These are phyloP conservation scores for Cynopterus sphinx DNA, from an alignment of 2,797 vertebrate species.

Conservation along the genomic window DNA sequence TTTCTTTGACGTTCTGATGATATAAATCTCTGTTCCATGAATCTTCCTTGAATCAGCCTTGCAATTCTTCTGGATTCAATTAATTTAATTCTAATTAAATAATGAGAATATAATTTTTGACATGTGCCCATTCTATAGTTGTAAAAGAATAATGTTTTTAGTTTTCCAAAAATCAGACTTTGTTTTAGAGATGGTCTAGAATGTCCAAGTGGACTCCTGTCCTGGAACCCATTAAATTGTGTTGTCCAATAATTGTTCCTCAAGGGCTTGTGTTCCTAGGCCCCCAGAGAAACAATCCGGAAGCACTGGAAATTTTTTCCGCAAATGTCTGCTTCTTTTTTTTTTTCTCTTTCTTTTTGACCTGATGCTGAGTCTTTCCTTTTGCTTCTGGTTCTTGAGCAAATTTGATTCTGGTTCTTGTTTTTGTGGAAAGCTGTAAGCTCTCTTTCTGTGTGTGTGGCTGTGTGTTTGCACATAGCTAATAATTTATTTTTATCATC, in stretches of 20 bases:
- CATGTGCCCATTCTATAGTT: background rate
- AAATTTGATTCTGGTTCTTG: background rate
- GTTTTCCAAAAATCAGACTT: background rate
- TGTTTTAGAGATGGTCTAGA: background rate
- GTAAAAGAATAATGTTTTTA: background rate
- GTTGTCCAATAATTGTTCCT: background rate
- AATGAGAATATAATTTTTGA: background rate
- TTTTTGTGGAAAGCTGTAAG: background rate
- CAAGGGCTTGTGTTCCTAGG: rapidly evolving
- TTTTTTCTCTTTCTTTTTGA: background rate
- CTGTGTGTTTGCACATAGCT: background rate
- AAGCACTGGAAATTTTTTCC: background rate
- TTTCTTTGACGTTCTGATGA: background rate
- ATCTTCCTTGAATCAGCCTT: background rate
- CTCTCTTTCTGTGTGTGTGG: background rate
- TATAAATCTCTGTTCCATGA: background rate
- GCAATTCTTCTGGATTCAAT: background rate
- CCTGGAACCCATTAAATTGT: background rate
- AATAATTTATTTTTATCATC: background rate
- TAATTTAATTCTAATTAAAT: background rate
- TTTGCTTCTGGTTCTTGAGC: background rate
- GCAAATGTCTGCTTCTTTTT: background rate
- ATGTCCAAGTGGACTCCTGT: background rate
- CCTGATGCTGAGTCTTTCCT: background rate
- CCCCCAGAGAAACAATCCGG: too few relatives aligned